Conservation (phyloP, 2,113 vertebrate species). For the Brachypteracias leptosomus region DNA sequence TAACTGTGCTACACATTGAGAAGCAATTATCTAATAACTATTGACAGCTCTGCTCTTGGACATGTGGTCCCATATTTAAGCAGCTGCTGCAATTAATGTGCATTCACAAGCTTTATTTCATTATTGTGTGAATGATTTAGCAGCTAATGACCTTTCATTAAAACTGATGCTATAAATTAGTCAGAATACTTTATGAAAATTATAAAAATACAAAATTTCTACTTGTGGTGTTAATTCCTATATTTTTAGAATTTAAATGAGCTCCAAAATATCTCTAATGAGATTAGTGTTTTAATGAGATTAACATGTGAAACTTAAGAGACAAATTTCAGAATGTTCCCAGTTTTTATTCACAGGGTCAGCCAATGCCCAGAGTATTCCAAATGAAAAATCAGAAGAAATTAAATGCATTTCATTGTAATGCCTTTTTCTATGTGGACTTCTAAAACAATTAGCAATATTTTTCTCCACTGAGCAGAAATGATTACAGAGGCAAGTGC, state of each 20-base stretch:
- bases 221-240: neutral
- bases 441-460: neutral
- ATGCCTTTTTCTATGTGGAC: neutral
- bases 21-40: conserved; percentile 57
- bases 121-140: neutral
- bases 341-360: neutral
- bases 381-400: neutral
- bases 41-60: conserved; percentile 29
- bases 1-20: neutral
- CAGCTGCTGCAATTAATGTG: conserved; percentile 21
- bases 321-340: neutral
- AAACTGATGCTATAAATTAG: neutral
- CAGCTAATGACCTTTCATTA: neutral
- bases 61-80: neutral
- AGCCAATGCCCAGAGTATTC: neutral
- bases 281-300: neutral
- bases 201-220: neutral
- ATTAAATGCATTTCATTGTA: neutral
- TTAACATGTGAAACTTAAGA: neutral
- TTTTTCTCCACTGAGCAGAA: neutral
- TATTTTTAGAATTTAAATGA: neutral
- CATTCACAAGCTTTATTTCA: neutral
- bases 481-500: neutral
- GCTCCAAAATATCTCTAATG: neutral
- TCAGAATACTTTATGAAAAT: neutral